These are phyloP conservation scores for Phalacrocorax carbo DNA, from an alignment of 2,113 vertebrate species.

Conservation along the genomic window DNA sequence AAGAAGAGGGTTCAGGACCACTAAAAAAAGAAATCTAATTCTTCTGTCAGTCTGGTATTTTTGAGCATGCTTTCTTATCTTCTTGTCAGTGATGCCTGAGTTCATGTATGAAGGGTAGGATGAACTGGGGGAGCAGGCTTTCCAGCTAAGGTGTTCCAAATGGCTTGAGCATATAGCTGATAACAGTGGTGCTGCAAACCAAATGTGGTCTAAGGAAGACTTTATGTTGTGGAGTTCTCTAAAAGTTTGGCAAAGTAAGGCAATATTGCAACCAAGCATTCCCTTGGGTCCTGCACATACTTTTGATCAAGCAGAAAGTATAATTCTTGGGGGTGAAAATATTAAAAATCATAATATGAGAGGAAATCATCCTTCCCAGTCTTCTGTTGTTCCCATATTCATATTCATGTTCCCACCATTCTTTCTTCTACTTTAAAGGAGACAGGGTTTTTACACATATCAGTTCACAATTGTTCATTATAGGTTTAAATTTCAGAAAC, in stretches of 20 bases:
- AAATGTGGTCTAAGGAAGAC: neutral
- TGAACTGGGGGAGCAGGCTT: neutral
- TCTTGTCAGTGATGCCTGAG: neutral
- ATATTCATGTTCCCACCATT: too few species aligned
- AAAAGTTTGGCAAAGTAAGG: neutral
- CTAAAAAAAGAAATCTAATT: neutral
- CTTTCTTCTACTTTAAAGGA: neutral
- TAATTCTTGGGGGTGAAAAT: neutral
- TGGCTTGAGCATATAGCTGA: neutral
- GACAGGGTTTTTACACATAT: neutral
- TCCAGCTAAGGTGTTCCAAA: neutral
- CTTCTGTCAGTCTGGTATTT: neutral
- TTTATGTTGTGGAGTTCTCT: neutral
- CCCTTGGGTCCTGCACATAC: neutral
- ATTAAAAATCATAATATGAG: neutral
- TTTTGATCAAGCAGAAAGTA: neutral
- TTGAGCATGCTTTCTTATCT: neutral
- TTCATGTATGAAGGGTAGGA: neutral
- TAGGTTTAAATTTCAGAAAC: neutral
- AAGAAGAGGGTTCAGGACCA: neutral
- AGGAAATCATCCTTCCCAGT: neutral
- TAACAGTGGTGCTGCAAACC: neutral
- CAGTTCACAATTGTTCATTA: neutral
- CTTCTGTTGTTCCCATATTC: neutral
- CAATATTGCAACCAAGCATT: neutral